Evolutionary conservation across 2,797 vertebrate genomes (phyloP), one percentile per base, ranked within the genome.

Genomic region (Notamacropus eugenii): DNA sequence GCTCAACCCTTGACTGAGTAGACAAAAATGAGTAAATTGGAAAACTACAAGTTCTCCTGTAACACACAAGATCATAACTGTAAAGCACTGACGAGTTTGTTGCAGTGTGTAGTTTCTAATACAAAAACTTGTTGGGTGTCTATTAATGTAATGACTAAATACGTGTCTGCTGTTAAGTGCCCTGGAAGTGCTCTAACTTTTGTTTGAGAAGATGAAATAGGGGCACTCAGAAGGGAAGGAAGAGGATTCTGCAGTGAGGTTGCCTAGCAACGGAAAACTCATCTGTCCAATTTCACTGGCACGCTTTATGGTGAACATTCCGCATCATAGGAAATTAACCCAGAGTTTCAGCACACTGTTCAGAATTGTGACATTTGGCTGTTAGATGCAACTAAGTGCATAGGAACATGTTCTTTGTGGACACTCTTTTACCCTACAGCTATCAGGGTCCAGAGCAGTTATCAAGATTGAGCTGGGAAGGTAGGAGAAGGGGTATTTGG

Each of bases 201-300:
- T 97, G 97, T 97, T 97, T 97, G 55, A 40, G 96, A 96, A 98
- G 97, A 93, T 0, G 0, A 94, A 95, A 96, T 95, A 96, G 97
- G 98, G 92, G 93, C 93, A 96, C 96, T 97, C 52, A 46, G 87
- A 97, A 97, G 94, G 97, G 96, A 98, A 98, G 96, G 97, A 90
- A 98, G 67, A 97, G 98, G 97, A 97, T 97, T 97, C 34, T 0
- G 59, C 94, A 95, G 97, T 92, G 82, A 96, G 93, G 98, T 98
- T 98, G 98, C 98, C 96, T 98, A 98, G 98, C 98, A 99, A 99
- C 99, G 67, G 95, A 96, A 98, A 98, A 95, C 97, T 98, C 97
- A 95, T 97, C 96, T 98, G 92, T 97, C 91, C 94, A 96, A 94
- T 91, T 92, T 90, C 24, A 58, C 95, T 95, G 91, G 92, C 97